phyloP scores from a whole-genome alignment of 2,888 invertebrate genomes.

The Pemphredon lugubris region DNA sequence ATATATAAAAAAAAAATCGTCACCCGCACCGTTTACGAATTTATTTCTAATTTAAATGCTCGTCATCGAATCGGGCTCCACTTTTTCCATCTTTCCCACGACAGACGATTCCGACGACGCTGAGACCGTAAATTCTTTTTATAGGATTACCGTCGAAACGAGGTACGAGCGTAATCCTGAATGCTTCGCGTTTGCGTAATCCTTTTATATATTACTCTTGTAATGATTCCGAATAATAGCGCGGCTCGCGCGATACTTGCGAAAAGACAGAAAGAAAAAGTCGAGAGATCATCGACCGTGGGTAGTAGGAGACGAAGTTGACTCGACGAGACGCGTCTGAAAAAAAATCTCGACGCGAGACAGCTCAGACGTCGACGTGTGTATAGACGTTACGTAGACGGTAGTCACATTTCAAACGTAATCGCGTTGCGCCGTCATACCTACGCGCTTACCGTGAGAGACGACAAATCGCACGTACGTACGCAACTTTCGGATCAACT shows the following conservation, averaged over 20 bases:
- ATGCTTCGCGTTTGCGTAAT: neutral
- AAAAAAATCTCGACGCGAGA: slow-evolving; percentile 36
- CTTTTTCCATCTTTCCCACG: too few relatives aligned
- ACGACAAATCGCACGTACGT: too few relatives aligned
- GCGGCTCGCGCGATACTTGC: slow-evolving; percentile 14
- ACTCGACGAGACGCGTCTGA: slow-evolving; percentile 32
- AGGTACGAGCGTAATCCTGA: too few relatives aligned
- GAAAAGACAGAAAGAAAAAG: slow-evolving; percentile 11
- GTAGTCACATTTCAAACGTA: slow-evolving; percentile 16
- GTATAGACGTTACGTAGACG: slow-evolving; percentile 11
- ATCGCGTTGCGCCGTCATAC: slow-evolving; percentile 4
- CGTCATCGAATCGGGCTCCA: too few relatives aligned
- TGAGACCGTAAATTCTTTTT: too few relatives aligned
- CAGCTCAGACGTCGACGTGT: slow-evolving; percentile 30
- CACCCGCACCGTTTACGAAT: too few relatives aligned
- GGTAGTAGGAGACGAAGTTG: slow-evolving; percentile 16
- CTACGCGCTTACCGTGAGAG: too few relatives aligned
- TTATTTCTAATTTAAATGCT: too few relatives aligned
- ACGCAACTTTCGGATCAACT: too few relatives aligned
- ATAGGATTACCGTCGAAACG: too few relatives aligned
- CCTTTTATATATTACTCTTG: neutral
- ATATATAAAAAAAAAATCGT: too few relatives aligned
- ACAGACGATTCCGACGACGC: too few relatives aligned
- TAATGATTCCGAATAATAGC: neutral
- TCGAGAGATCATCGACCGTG: slow-evolving; percentile 46